Evolutionary conservation across 2,888 invertebrate genomes (phyloP).

Genomic region (Pseudococcus viburni): DNA sequence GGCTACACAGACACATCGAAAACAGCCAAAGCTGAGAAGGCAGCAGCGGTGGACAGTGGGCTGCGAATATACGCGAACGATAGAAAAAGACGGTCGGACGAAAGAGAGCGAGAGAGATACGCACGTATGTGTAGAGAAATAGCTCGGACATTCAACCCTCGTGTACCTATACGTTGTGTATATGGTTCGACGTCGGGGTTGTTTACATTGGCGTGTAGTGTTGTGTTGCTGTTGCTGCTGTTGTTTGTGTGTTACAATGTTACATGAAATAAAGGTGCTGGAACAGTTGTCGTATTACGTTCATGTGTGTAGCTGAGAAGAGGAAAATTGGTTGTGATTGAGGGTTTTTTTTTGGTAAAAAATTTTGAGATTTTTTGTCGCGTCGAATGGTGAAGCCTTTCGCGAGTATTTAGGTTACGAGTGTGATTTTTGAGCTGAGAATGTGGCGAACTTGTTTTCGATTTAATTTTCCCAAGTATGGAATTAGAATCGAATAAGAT

Average conservation of each 20-base stretch:
- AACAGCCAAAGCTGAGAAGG: background rate
- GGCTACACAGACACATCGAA: slow-evolving; percentile 35
- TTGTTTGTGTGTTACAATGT: background rate
- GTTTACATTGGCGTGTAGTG: slow-evolving; percentile 47
- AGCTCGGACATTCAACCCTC: slow-evolving; percentile 62
- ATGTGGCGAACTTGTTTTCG: background rate
- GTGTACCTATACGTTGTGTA: slow-evolving; percentile 29
- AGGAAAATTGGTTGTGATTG: background rate
- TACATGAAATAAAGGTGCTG: background rate
- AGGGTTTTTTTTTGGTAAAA: background rate
- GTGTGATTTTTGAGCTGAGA: background rate
- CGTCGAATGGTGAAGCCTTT: too few relatives aligned
- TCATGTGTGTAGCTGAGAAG: background rate
- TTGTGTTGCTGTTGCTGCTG: background rate
- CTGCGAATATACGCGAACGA: slow-evolving; percentile 23
- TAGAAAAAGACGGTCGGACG: background rate
- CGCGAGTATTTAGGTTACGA: background rate
- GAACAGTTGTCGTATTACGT: background rate
- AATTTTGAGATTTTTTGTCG: background rate
- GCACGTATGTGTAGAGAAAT: background rate
- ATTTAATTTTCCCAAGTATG: background rate
- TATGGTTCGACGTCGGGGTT: slow-evolving; percentile 23
- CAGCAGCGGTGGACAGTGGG: slow-evolving; percentile 23
- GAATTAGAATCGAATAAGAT: background rate
- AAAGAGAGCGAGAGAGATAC: background rate